Base-by-base conservation (phyloP, 2,797 vertebrate genomes). In the Lepilemur septentrionalis region DNA sequence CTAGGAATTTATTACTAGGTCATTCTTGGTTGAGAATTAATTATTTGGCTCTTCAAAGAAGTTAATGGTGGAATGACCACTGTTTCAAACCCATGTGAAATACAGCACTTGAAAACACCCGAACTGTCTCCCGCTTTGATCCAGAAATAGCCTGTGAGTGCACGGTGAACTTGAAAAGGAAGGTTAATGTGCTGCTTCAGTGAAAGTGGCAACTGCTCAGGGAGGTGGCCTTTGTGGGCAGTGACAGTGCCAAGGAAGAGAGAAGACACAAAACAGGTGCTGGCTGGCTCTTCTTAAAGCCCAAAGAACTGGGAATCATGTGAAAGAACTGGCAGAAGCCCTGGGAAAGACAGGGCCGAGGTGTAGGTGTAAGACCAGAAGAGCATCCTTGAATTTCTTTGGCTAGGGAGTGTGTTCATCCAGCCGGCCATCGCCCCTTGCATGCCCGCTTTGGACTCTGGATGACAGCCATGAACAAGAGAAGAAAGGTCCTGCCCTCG, bases 31-130 rank as follows among this genome's bases (percentile, higher is more conserved):
- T 17, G 5, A 46, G 2, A 15, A 17, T 73, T 28, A 30, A 73
- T 73, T 61, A 30, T 84, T 69, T 94, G 32, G 6, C 14, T 59
- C 92, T 93, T 75, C 55, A 43, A 93, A 95, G 61, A 92, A 43
- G 43, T 50, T 78, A 59, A 79, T 9, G 69, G 30, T 78, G 28
- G 35, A 83, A 88, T 32, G 48, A 79, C 63, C n/a, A 28, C 1
- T 32, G 28, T 90, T 72, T 5, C 59, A 87, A 88, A 43, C 35
- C 2, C 25, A 61, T 70, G 67, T 69, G 25, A 86, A n/a, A 67
- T 12, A 38, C 22, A 32, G 32, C 48, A 28, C 22, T 43, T 84
- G 55, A 48, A 70, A 18, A 59, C 65, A 25, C 14, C 12, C 10
- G 30, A 75, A 43, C 38, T 4, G 4, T 48, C 46, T 48, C 9